Percentiles rank a stretch among this genome's conserved stretches.
These are phyloP conservation scores for Drosophila borborema DNA, from an alignment of 2,888 invertebrate genomes.

Conservation along the genomic window DNA sequence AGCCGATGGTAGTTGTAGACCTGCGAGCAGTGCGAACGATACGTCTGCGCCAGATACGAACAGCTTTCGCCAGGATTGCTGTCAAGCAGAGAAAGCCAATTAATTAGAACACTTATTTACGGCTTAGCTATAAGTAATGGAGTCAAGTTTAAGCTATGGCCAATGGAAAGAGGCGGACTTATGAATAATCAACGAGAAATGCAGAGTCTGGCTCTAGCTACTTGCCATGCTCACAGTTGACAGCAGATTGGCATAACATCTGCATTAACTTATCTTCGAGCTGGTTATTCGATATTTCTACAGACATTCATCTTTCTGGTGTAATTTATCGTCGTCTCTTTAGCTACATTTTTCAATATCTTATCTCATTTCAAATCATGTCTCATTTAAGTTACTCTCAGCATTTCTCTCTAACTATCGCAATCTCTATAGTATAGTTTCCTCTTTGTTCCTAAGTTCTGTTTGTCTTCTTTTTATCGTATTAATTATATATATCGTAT, in stretches of 20 bases:
- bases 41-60: conserved; percentile 91
- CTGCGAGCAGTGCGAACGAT: conserved; percentile 92
- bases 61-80: conserved; percentile 91
- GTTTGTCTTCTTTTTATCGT: background rate
- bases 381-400: background rate
- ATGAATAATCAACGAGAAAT: conserved; percentile 1
- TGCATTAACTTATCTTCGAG: background rate
- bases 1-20: conserved; percentile 93
- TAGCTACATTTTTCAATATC: background rate
- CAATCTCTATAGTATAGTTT: background rate
- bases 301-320: background rate
- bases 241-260: background rate
- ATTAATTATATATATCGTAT: too few relatives aligned
- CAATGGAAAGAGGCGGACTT: background rate
- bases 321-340: background rate
- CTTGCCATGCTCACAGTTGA: background rate
- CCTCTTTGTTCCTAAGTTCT: background rate
- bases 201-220: background rate
- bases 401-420: background rate
- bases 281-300: background rate
- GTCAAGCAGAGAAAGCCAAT: conserved; percentile 60
- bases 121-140: background rate
- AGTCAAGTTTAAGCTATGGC: background rate
- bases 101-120: conserved; percentile 1
- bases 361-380: background rate